A percentile compares a stretch with the other conserved stretches of the same genome.
Evolutionary conservation across 2,113 vertebrate species (phyloP).

Genomic region (Strix uralensis): DNA sequence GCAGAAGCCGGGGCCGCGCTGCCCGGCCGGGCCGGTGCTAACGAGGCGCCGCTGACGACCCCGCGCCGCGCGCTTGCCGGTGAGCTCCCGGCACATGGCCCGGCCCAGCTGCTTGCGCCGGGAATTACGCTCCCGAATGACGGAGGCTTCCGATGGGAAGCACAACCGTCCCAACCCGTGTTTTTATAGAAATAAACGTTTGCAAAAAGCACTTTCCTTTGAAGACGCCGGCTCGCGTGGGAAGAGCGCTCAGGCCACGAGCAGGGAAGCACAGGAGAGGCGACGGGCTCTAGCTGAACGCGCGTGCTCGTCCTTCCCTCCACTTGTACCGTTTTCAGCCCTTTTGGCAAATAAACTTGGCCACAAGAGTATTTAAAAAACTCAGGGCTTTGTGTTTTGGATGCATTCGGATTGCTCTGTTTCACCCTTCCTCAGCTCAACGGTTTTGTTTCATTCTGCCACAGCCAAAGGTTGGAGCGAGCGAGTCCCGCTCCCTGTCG

Average conservation of each 20-base stretch:
- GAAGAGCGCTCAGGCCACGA: background rate
- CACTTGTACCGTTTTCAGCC: accelerated
- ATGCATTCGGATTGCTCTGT: accelerated
- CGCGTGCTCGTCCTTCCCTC: background rate
- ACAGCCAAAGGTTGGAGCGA: background rate
- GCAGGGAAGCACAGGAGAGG: background rate
- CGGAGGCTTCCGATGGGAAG: background rate
- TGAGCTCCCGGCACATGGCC: background rate
- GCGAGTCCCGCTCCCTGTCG: background rate
- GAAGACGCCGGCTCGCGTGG: background rate
- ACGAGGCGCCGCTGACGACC: accelerated
- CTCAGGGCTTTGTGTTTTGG: too few relatives aligned
- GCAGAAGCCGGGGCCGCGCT: background rate
- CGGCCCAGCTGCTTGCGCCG: background rate
- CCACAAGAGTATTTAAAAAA: accelerated
- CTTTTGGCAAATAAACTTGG: background rate
- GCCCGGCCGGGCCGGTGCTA: background rate
- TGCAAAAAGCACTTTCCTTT: background rate
- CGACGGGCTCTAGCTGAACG: accelerated
- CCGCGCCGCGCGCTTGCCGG: accelerated
- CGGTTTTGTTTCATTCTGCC: too few relatives aligned
- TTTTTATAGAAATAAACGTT: background rate
- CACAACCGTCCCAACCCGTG: background rate
- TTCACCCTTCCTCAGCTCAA: background rate
- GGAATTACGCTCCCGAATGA: background rate